Conservation (phyloP, 2,888 invertebrate genomes). For the Cryptophagus acutangulus region DNA sequence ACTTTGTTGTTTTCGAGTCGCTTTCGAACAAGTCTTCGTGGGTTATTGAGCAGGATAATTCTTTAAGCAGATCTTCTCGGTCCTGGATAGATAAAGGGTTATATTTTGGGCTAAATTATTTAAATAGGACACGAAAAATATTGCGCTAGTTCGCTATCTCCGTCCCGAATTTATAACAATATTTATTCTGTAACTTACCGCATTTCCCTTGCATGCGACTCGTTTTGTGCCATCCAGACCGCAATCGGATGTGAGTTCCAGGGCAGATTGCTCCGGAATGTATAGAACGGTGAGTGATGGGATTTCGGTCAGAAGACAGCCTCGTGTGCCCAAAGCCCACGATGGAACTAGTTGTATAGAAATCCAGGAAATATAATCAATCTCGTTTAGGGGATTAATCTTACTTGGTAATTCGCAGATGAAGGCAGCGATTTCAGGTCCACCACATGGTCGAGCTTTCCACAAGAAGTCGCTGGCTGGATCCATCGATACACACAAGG, state of each 20-base stretch:
- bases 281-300: slow-evolving; percentile 71
- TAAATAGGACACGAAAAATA: neutral
- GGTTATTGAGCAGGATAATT: slow-evolving; percentile 54
- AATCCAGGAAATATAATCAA: neutral
- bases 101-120: neutral
- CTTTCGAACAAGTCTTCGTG: slow-evolving; percentile 39
- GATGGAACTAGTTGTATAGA: slow-evolving; percentile 57
- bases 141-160: neutral
- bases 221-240: slow-evolving; percentile 68
- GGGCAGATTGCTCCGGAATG: slow-evolving; percentile 70
- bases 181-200: slow-evolving; percentile 51
- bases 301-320: slow-evolving; percentile 66
- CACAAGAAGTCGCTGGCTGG: slow-evolving; percentile 73
- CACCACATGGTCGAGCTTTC: slow-evolving; percentile 70
- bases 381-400: slow-evolving; percentile 6
- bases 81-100: slow-evolving; percentile 48
- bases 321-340: slow-evolving; percentile 65
- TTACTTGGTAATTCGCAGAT: slow-evolving; percentile 76
- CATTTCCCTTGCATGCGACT: slow-evolving; percentile 69
- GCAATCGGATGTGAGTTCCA: slow-evolving; percentile 71
- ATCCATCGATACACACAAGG: slow-evolving; percentile 70
- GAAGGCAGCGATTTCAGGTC: slow-evolving; percentile 72
- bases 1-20: slow-evolving; percentile 30
- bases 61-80: slow-evolving; percentile 56
- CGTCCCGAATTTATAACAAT: neutral